Conservation (phyloP, 2,888 invertebrate species). For the Tetropium fuscum region DNA sequence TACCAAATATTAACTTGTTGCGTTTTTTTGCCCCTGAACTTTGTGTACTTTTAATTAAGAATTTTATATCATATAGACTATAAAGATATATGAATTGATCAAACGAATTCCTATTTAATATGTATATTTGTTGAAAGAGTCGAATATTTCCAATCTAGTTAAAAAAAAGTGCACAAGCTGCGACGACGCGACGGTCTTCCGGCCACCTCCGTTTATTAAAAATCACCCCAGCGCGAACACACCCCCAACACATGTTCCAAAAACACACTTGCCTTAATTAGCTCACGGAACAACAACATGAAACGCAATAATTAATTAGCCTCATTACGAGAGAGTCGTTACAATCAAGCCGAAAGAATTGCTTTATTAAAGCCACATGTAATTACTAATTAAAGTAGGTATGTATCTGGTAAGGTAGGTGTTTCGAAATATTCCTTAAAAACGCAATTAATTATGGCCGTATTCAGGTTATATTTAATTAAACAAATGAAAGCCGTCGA, state of each 20-base stretch:
- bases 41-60: too few relatives aligned
- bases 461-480: slow-evolving; percentile 26
- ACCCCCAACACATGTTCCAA: slow-evolving; percentile 20
- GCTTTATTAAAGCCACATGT: slow-evolving; percentile 27
- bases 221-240: not conserved
- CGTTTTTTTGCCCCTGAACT: too few relatives aligned
- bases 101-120: too few relatives aligned
- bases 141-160: slow-evolving; percentile 30
- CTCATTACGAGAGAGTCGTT: slow-evolving; percentile 25
- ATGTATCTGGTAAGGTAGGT: slow-evolving; percentile 23
- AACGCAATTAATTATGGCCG: slow-evolving; percentile 19
- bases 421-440: slow-evolving; percentile 27
- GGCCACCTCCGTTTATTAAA: slow-evolving; percentile 23
- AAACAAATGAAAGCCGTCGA: slow-evolving; percentile 21
- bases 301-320: slow-evolving; percentile 29
- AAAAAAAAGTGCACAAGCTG: slow-evolving; percentile 23
- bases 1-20: too few relatives aligned
- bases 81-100: too few relatives aligned
- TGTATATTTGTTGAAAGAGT: too few relatives aligned
- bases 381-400: slow-evolving; percentile 32
- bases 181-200: slow-evolving; percentile 9
- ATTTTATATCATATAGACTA: too few relatives aligned
- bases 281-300: slow-evolving; percentile 15
- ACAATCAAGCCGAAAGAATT: slow-evolving; percentile 17
- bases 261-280: slow-evolving; percentile 21